These are phyloP conservation scores for Paramuricea clavata DNA, from an alignment of 92 coral and sea anemone genomes.

Conservation along the genomic window DNA sequence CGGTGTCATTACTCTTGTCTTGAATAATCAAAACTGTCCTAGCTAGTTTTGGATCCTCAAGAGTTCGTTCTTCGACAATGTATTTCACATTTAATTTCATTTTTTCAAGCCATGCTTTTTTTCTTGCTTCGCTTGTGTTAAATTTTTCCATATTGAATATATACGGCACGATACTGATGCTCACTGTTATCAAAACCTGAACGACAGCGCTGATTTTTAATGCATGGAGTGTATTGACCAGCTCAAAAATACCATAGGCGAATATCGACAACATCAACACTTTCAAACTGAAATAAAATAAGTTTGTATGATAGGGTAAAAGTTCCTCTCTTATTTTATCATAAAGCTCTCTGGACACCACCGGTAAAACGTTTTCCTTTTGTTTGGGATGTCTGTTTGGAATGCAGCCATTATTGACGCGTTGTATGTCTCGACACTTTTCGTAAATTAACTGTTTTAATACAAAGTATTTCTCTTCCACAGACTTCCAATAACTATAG, in stretches of 20 bases:
- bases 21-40: not conserved
- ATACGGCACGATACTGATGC: not conserved
- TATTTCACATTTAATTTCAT: not conserved
- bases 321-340: not conserved
- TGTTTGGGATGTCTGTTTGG: not conserved
- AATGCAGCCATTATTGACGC: not conserved
- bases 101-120: not conserved
- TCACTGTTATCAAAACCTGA: not conserved
- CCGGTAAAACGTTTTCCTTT: not conserved
- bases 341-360: constrained; percentile 15
- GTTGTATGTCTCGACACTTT: not conserved
- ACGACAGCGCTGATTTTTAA: not conserved
- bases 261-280: not conserved
- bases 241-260: not conserved
- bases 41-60: not conserved
- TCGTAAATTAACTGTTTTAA: not conserved
- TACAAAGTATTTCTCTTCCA: constrained; percentile 13
- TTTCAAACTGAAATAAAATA: not conserved
- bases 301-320: not conserved
- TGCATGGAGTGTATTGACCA: not conserved
- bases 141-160: not conserved
- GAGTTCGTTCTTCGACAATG: not conserved
- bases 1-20: no score
- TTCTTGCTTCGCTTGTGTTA: not conserved
- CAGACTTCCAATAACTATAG: not conserved